These are phyloP conservation scores for Lordiphosa collinella DNA, from an alignment of 1,140 invertebrate species.

Conservation along the genomic window DNA sequence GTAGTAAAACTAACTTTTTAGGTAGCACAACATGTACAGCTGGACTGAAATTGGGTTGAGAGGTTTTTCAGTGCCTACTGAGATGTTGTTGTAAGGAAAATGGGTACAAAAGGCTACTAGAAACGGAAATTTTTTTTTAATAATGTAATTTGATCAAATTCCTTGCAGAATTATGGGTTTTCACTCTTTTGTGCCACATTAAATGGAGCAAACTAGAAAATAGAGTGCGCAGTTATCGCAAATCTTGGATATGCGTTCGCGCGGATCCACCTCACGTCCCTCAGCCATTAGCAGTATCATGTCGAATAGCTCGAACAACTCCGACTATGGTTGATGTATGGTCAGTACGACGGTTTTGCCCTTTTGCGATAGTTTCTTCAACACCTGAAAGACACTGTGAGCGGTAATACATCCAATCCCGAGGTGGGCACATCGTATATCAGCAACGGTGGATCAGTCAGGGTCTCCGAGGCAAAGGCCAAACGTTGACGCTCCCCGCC, in stretches of 20 bases:
- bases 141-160: too few relatives aligned
- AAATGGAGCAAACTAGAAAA: too few relatives aligned
- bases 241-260: conserved; percentile 87
- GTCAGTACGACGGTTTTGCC: conserved; percentile 96
- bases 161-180: conserved; percentile 85
- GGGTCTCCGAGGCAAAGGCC: conserved; percentile 96
- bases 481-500: conserved; percentile 97
- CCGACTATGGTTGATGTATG: conserved; percentile 97
- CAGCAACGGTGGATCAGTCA: conserved; percentile 96
- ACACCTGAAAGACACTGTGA: conserved; percentile 91
- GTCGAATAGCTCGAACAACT: conserved; percentile 95
- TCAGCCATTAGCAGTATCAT: conserved; percentile 94
- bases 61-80: too few relatives aligned
- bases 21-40: too few relatives aligned
- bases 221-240: too few relatives aligned
- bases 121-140: too few relatives aligned
- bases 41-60: too few relatives aligned
- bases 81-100: too few relatives aligned
- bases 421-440: conserved; percentile 99
- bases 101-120: too few relatives aligned
- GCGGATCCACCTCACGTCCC: conserved; percentile 89
- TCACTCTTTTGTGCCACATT: too few relatives aligned
- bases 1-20: too few relatives aligned
- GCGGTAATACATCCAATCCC: conserved; percentile 93
- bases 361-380: conserved; percentile 88